These are phyloP conservation scores for Notocelia uddmanniana DNA, from an alignment of 2,888 invertebrate genomes.

Conservation along the genomic window DNA sequence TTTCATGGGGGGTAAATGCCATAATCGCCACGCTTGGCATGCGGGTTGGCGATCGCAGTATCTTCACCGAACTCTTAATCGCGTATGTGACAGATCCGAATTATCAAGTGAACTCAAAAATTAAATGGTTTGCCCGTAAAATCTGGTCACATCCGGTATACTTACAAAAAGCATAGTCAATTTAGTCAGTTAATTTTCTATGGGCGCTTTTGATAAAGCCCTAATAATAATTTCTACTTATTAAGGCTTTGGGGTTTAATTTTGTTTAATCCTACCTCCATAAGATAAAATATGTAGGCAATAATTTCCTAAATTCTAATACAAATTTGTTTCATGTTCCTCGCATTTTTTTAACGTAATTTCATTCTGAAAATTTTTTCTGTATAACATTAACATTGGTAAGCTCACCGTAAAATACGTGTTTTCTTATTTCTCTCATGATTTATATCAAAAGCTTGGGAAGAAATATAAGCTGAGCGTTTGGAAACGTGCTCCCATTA, in stretches of 20 bases:
- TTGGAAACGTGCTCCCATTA: constrained; percentile 15
- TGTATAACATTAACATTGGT: constrained; percentile 25
- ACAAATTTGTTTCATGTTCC: background rate
- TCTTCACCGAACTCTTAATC: too few species aligned
- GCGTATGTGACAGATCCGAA: too few species aligned
- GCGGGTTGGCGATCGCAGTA: too few species aligned
- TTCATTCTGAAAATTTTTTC: constrained; percentile 23
- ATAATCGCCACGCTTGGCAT: too few species aligned
- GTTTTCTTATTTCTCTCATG: constrained; percentile 25
- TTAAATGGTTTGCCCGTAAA: too few species aligned
- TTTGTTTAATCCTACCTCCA: background rate
- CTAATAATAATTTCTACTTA: background rate
- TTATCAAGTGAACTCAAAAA: too few species aligned
- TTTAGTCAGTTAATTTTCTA: too few species aligned
- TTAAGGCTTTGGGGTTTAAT: background rate
- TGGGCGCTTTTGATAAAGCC: too few species aligned
- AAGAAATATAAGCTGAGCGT: constrained; percentile 23
- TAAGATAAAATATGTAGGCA: background rate
- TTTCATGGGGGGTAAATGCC: too few species aligned
- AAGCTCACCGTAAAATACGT: constrained; percentile 22
- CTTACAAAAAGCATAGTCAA: too few species aligned
- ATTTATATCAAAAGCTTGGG: constrained; percentile 24
- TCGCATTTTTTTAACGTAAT: constrained; percentile 8
- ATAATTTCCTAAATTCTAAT: background rate
- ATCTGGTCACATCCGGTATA: too few species aligned